These are phyloP conservation scores for Gymnothorax javanicus DNA, from an alignment of 2,797 vertebrate species.

Conservation along the genomic window DNA sequence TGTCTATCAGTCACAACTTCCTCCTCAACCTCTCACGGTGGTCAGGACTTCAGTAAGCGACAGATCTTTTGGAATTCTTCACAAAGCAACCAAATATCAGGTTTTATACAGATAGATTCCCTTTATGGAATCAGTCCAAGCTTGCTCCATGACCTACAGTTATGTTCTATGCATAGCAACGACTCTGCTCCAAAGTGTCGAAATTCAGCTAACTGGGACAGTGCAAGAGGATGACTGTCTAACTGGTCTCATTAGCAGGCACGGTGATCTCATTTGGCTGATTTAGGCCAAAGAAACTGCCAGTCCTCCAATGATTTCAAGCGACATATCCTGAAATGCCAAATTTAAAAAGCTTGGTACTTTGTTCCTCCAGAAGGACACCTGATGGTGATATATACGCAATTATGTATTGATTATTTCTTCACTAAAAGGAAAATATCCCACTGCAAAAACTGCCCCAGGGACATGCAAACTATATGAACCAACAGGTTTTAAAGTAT, in stretches of 20 bases:
- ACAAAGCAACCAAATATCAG: neutral
- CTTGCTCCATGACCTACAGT: neutral
- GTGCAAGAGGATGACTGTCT: neutral
- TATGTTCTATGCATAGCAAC: neutral
- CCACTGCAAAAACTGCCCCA: neutral
- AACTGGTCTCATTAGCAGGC: constrained; percentile 10
- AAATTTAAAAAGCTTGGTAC: neutral
- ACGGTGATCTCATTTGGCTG: neutral
- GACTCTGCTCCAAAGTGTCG: neutral
- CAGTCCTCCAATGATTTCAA: neutral
- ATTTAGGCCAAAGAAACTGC: neutral
- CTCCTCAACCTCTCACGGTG: neutral
- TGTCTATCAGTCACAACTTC: constrained; percentile 9
- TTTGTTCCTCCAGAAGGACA: neutral
- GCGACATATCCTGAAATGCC: neutral
- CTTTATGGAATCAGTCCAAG: neutral
- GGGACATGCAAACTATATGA: neutral
- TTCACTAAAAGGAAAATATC: neutral
- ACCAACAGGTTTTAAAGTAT: neutral
- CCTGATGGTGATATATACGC: neutral
- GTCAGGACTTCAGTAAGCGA: neutral
- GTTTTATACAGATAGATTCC: neutral
- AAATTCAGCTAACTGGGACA: constrained; percentile 5
- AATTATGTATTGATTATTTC: neutral
- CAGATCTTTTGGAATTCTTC: neutral